Percentiles rank a stretch among this genome's conserved stretches.
These are phyloP conservation scores for Erebia aethiops DNA, from an alignment of 2,888 invertebrate species.

Conservation along the genomic window DNA sequence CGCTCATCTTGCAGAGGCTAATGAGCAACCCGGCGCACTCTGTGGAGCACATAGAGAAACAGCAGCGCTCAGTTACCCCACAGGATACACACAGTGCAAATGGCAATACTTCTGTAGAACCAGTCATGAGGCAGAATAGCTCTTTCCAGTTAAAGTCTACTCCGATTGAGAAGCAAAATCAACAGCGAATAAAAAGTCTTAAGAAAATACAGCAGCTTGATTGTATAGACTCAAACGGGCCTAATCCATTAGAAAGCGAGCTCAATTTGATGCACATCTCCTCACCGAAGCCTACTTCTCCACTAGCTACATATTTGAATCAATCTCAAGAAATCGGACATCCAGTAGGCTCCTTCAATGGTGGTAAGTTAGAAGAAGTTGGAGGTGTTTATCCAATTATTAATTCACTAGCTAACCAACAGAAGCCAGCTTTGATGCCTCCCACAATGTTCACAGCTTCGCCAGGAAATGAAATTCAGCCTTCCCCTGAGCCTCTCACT, in stretches of 20 bases:
- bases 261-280: slow-evolving; percentile 80
- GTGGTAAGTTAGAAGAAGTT: slow-evolving; percentile 63
- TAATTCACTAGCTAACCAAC: slow-evolving; percentile 70
- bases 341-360: slow-evolving; percentile 62
- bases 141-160: slow-evolving; percentile 70
- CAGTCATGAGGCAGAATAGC: slow-evolving; percentile 62
- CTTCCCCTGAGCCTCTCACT: slow-evolving; percentile 88
- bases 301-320: slow-evolving; percentile 81
- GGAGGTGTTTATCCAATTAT: slow-evolving; percentile 63
- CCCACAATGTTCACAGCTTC: slow-evolving; percentile 92
- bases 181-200: slow-evolving; percentile 65
- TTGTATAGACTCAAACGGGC: slow-evolving; percentile 65
- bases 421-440: slow-evolving; percentile 91
- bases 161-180: slow-evolving; percentile 69
- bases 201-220: slow-evolving; percentile 61
- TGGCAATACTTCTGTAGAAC: slow-evolving; percentile 63
- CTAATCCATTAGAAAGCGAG: slow-evolving; percentile 76
- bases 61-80: slow-evolving; percentile 90
- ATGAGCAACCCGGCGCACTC: slow-evolving; percentile 93
- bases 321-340: slow-evolving; percentile 73
- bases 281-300: slow-evolving; percentile 81
- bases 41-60: slow-evolving; percentile 94
- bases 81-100: slow-evolving; percentile 76
- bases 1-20: slow-evolving; percentile 87
- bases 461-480: slow-evolving; percentile 71